Conservation (phyloP, 2,888 invertebrate genomes). For the Andricus curvator region DNA sequence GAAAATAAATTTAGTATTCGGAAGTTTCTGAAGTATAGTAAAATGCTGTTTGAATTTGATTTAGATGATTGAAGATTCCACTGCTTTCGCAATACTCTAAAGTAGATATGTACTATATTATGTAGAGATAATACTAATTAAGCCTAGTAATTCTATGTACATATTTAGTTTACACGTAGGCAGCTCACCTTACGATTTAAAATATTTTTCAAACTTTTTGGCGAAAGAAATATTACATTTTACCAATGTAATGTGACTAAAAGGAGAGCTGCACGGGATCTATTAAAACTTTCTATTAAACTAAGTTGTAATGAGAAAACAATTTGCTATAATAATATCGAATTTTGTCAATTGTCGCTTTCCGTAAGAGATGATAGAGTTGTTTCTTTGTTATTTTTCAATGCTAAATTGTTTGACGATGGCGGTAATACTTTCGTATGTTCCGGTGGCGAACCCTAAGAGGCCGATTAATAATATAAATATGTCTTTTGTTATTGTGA, state of each 20-base stretch:
- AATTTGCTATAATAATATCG: neutral
- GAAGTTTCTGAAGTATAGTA: neutral
- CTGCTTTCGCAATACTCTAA: slow-evolving; percentile 8
- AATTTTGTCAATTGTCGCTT: slow-evolving; percentile 3
- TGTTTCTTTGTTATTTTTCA: slow-evolving; percentile 38
- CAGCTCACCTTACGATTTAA: neutral
- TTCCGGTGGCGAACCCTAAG: slow-evolving; percentile 87
- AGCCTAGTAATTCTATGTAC: slow-evolving; percentile 30
- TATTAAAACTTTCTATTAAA: neutral
- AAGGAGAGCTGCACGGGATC: neutral
- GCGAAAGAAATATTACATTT: neutral
- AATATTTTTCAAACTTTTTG: neutral
- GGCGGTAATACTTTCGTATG: slow-evolving; percentile 85
- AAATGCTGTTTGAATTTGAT: neutral
- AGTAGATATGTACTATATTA: slow-evolving; percentile 11
- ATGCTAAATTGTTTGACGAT: slow-evolving; percentile 80
- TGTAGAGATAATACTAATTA: slow-evolving; percentile 29
- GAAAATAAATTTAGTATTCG: neutral
- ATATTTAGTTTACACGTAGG: slow-evolving; percentile 26
- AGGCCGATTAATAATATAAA: slow-evolving; percentile 85
- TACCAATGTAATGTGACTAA: neutral
- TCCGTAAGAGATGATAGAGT: neutral
- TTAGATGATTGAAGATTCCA: slow-evolving; percentile 3
- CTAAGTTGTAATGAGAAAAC: neutral
- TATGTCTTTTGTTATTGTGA: slow-evolving; percentile 80